Evolutionary conservation across 2,797 vertebrate genomes (phyloP).

Genomic region (Hemibagrus guttatus): DNA sequence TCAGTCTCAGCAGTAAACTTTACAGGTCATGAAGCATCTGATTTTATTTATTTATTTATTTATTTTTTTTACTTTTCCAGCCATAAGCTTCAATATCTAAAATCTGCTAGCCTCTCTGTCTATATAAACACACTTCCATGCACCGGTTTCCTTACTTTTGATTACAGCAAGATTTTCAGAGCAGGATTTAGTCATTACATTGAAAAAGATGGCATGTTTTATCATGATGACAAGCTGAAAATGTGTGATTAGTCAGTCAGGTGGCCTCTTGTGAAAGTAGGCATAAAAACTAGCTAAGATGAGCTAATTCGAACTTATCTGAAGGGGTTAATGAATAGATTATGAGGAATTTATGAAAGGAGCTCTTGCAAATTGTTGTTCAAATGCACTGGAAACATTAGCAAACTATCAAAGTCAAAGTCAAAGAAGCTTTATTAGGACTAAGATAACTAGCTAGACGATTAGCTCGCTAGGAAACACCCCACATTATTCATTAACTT

Average conservation of each 20-base stretch:
- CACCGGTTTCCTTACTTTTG: neutral
- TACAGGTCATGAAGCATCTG: neutral
- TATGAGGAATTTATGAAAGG: neutral
- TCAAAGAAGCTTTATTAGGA: too few species aligned
- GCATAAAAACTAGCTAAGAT: neutral
- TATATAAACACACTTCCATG: neutral
- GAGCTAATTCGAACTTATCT: neutral
- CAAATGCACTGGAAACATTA: neutral
- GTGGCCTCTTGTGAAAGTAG: neutral
- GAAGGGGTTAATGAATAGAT: too few species aligned
- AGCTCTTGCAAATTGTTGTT: neutral
- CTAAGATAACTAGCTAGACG: neutral
- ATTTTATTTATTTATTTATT: too few species aligned
- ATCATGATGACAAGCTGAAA: too few species aligned
- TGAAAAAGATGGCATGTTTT: neutral
- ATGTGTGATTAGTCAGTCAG: neutral
- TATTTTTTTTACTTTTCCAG: conserved; percentile 1
- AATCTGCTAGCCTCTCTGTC: neutral
- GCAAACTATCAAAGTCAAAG: neutral
- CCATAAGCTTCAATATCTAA: neutral
- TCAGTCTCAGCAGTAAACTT: neutral
- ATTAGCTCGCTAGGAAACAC: neutral
- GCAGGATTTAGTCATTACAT: neutral
- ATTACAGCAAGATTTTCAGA: neutral
- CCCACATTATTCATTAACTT: neutral